Conservation (phyloP, 2,888 invertebrate species). For the Caenorhabditis uteleia region DNA sequence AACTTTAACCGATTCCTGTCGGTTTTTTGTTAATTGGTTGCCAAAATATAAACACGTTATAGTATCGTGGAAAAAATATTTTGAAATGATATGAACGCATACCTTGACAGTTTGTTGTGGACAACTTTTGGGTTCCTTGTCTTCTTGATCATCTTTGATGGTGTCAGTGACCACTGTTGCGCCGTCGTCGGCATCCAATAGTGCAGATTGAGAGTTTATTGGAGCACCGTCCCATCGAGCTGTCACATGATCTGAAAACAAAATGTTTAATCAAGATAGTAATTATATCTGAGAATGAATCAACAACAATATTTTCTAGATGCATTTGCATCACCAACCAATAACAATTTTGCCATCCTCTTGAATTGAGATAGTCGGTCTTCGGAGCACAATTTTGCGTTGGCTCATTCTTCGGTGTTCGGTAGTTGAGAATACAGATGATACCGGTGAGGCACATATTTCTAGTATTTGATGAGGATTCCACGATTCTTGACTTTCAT, state of each 20-base stretch:
- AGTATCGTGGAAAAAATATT: too few species aligned
- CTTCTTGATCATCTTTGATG: conserved; percentile 64
- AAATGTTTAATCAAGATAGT: background rate
- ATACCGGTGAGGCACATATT: conserved; percentile 51
- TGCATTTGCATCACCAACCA: conserved; percentile 37
- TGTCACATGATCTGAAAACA: conserved; percentile 64
- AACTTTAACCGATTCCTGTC: background rate
- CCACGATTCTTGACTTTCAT: conserved; percentile 21
- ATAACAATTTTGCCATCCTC: conserved; percentile 67
- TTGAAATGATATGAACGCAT: conserved; percentile 4
- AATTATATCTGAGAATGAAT: background rate
- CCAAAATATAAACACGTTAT: background rate
- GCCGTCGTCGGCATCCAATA: conserved; percentile 65
- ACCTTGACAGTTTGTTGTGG: conserved; percentile 66
- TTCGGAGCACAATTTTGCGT: conserved; percentile 47
- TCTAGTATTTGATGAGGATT: conserved; percentile 14
- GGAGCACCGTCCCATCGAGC: conserved; percentile 67
- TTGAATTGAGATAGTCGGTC: conserved; percentile 67
- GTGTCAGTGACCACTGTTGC: conserved; percentile 66
- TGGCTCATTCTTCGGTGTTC: conserved; percentile 38
- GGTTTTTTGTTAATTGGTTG: background rate
- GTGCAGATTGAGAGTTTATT: conserved; percentile 58
- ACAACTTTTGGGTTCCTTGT: conserved; percentile 61
- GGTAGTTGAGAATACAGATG: conserved; percentile 56
- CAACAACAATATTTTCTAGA: background rate